phyloP scores from a whole-genome alignment of 2,888 invertebrate species.

The Hoplodrina ambigua region DNA sequence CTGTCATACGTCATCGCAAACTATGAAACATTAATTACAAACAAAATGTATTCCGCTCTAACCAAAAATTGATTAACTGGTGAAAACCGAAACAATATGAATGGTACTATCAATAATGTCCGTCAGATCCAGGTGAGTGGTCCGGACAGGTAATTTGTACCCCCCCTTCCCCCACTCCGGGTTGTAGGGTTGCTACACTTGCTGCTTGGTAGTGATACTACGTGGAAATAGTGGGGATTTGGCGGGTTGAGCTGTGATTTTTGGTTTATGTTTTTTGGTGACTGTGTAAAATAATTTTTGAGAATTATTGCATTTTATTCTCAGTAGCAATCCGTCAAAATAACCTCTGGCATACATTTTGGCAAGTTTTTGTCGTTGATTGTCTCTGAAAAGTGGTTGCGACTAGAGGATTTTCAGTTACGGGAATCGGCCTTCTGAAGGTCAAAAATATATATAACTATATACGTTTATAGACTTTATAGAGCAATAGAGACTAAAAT shows the following conservation, averaged over 20 bases:
- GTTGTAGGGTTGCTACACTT: slow-evolving; percentile 43
- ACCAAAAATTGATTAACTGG: slow-evolving; percentile 50
- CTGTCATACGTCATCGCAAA: slow-evolving; percentile 32
- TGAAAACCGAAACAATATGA: slow-evolving; percentile 55
- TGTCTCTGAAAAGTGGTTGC: too few species aligned
- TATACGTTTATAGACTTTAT: too few species aligned
- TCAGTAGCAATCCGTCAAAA: too few species aligned
- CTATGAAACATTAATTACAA: slow-evolving; percentile 47
- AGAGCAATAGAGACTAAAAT: too few species aligned
- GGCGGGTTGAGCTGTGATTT: not conserved
- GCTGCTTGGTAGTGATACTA: slow-evolving; percentile 32
- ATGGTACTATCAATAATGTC: slow-evolving; percentile 74
- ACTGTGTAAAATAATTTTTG: too few species aligned
- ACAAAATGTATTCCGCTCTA: slow-evolving; percentile 30
- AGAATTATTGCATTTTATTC: too few species aligned
- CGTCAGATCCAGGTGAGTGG: slow-evolving; percentile 82
- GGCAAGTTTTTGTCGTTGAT: too few species aligned
- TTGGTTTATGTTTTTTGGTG: slow-evolving; percentile 4
- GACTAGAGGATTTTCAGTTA: too few species aligned
- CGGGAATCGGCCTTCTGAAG: too few species aligned
- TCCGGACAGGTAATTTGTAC: slow-evolving; percentile 83
- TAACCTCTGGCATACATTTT: too few species aligned
- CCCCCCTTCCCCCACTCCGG: slow-evolving; percentile 36
- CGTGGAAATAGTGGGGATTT: slow-evolving; percentile 17
- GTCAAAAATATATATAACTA: too few species aligned